Evolutionary conservation across 1,140 invertebrate species (phyloP), one percentile per base, ranked within the genome.

Genomic region (Bombus superbus): DNA sequence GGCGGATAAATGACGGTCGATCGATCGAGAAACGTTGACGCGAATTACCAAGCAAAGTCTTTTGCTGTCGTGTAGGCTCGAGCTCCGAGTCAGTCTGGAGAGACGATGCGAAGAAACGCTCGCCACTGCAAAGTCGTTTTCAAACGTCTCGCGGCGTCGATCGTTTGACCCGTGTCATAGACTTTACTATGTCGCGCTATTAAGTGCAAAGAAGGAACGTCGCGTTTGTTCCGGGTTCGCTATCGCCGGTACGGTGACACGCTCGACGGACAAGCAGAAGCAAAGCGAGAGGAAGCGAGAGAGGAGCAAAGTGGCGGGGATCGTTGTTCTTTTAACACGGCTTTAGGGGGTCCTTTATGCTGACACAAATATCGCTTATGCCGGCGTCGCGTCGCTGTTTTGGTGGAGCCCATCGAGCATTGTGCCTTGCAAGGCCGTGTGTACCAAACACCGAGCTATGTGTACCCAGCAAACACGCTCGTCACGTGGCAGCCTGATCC

Each of bases 311-410:
- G 69, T 69, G 73, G 74, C 32, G 64, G 86, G 68, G 83, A 76
- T 76, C 57, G 92, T 94, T 94, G 94, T 92, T 94, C 93, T 95
- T 95, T 95, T 94, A 91, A 88, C 90, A 90, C 85, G 90, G 92
- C 91, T 92, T 92, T 89, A 84, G 89, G 92, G 93, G 93, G 92
- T 92, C 92, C 93, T 95, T 95, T 95, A 94, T 94, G 94, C 93
- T 93, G 94, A 94, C 94, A 95, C 94, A 95, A 95, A 95, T 95
- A 95, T 95, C 94, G 95, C 92, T 95, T 95, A 94, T 95, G 93
- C 91, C 86, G 92, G 92, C 93, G 88, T 93, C 91, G 93, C 92
- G 94, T 88, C 94, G 93, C 92, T 95, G 94, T 95, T 95, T 95
- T 95, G 94, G 94, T 92, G 76, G 40, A 95, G 94, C 94, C 94